phyloP scores from a whole-genome alignment of 2,797 vertebrate species.

The Cryptoprocta ferox region DNA sequence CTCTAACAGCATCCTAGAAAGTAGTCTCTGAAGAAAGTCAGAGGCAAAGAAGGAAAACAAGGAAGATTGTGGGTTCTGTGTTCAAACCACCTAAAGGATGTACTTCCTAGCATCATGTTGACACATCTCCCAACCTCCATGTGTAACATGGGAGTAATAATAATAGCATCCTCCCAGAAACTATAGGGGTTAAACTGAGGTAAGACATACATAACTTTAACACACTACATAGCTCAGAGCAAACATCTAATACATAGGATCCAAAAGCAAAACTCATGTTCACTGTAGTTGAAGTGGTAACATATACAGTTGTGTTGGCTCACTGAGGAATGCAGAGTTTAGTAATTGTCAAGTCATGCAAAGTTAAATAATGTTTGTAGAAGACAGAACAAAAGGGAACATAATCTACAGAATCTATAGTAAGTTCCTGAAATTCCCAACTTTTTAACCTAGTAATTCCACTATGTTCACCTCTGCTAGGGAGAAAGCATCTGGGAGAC shows the following conservation, averaged over 20 bases:
- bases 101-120: neutral
- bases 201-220: neutral
- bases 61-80: neutral
- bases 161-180: neutral
- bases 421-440: slow-evolving; percentile 18
- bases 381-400: slow-evolving; percentile 6
- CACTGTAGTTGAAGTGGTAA: neutral
- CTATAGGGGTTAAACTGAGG: rapidly evolving
- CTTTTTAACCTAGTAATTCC: neutral
- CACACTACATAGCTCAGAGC: neutral
- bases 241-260: neutral
- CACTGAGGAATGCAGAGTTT: neutral
- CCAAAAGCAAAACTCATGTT: neutral
- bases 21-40: neutral
- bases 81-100: neutral
- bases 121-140: neutral
- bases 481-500: neutral
- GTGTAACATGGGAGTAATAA: neutral
- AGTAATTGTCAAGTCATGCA: neutral
- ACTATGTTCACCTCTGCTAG: neutral
- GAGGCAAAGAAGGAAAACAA: neutral
- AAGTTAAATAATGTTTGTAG: slow-evolving; percentile 46
- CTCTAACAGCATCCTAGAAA: neutral
- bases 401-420: slow-evolving; percentile 16
- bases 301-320: neutral